phyloP scores from a whole-genome alignment of 2,797 vertebrate genomes.

The Enteromius thamalakanensis region DNA sequence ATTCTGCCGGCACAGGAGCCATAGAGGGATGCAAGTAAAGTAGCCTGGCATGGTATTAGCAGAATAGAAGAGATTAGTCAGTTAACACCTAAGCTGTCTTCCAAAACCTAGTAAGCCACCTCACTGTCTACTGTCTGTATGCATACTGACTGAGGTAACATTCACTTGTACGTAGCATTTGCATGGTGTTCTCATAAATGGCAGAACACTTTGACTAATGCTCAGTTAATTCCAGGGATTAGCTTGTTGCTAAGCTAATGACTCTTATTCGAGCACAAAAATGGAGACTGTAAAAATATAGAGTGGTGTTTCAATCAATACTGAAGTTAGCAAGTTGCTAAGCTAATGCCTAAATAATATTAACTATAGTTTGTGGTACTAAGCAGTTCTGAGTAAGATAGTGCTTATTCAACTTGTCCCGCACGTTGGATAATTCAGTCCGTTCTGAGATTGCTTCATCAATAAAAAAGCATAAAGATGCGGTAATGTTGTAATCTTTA shows the following conservation, averaged over 20 bases:
- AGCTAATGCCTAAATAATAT: not conserved
- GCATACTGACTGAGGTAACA: not conserved
- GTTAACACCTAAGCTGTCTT: slow-evolving; percentile 30
- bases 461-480: not conserved
- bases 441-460: not conserved
- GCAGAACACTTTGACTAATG: not conserved
- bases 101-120: not conserved
- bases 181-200: not conserved
- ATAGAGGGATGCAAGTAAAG: slow-evolving; percentile 17
- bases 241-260: not conserved
- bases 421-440: not conserved
- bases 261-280: not conserved
- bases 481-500: slow-evolving; percentile 11
- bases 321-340: not conserved
- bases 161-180: not conserved
- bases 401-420: not conserved
- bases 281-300: not conserved
- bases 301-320: not conserved
- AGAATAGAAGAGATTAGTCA: slow-evolving; percentile 25
- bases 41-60: slow-evolving; percentile 8
- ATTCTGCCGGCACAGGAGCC: slow-evolving; percentile 9
- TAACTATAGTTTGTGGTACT: not conserved
- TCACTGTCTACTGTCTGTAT: not conserved
- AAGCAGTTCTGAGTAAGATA: not conserved
- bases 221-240: not conserved